Base-by-base conservation (phyloP, 2,888 invertebrate genomes). In the Sthenelais limicola region DNA sequence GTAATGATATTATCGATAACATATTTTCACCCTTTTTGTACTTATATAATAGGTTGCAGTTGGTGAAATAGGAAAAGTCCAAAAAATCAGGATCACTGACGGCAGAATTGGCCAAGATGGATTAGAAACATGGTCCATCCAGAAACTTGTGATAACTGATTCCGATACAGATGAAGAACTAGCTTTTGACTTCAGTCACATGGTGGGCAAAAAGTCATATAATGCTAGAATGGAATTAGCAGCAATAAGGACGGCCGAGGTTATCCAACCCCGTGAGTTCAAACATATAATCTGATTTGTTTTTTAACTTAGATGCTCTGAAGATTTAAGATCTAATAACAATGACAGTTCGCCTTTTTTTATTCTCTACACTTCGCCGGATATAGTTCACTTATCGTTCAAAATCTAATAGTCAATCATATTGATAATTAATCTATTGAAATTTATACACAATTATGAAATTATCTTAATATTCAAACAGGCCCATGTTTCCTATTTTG, bases 201-300 rank as follows among this genome's bases (percentile, higher is more conserved):
- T 80, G 80, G 77, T 83, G n/a, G 83, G 84, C n/a, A 79, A 84
- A 67, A 52, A 80, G 9, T 85, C 85, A 73, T 78, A 81, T 62
- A 85, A 84, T 62, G 83, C 83, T 2, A 79, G 82, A 30, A 72
- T 84, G 49, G 86, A 86, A 76, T 72, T 86, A 26, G 82, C 86
- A 28, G 85, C 80, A 18, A 75, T 80, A 49, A 78, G 84, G 26
- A 78, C 80, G 52, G 81, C 82, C 38, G 80, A 84, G 49, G 81
- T 83, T 5, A 75, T 79, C 15, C 73, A 83, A 62, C 84, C 84
- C 73, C 78, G 86, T 86, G 77, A 56, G 74, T 66, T n/a, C n/a
- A n/a, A n/a, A n/a, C n/a, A n/a, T n/a, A n/a, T n/a, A n/a, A n/a
- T n/a, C n/a, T n/a, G n/a, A n/a, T n/a, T n/a, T n/a, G n/a, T n/a